Conservation (phyloP, 2,797 vertebrate species). For the Tinamus major region DNA sequence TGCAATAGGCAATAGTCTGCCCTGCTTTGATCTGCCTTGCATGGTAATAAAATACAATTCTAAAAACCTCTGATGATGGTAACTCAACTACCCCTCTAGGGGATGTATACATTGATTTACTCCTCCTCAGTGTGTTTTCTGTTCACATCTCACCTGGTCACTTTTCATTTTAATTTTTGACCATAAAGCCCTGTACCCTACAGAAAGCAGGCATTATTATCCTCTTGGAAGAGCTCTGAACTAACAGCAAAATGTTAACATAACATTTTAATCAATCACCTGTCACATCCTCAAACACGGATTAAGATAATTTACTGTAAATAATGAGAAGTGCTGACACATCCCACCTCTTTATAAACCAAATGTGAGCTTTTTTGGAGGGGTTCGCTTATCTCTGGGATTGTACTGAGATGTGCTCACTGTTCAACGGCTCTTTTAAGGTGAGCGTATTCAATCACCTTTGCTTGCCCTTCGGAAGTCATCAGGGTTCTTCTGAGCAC, state of each 20-base stretch:
- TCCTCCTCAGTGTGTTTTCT: not conserved
- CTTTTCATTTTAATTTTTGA: constrained; percentile 13
- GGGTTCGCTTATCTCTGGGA: not conserved
- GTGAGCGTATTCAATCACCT: not conserved
- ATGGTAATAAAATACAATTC: constrained; percentile 34
- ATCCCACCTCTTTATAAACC: not conserved
- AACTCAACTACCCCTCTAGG: not conserved
- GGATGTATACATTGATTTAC: not conserved
- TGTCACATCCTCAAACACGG: not conserved
- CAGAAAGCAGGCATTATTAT: not conserved
- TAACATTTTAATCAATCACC: not conserved
- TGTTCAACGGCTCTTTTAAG: not conserved
- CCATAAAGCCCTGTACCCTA: not conserved
- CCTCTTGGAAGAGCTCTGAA: not conserved
- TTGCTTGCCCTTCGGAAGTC: not conserved
- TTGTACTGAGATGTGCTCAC: not conserved
- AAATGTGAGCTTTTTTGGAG: not conserved
- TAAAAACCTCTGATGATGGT: not conserved
- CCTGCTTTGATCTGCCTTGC: not conserved
- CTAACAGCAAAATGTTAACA: not conserved
- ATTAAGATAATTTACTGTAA: constrained; percentile 1
- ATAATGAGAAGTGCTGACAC: not conserved
- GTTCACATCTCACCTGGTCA: not conserved
- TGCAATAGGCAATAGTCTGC: not conserved
- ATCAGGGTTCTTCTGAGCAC: not conserved